phyloP scores from a whole-genome alignment of 2,797 vertebrate genomes.

The Bufotes viridis region DNA sequence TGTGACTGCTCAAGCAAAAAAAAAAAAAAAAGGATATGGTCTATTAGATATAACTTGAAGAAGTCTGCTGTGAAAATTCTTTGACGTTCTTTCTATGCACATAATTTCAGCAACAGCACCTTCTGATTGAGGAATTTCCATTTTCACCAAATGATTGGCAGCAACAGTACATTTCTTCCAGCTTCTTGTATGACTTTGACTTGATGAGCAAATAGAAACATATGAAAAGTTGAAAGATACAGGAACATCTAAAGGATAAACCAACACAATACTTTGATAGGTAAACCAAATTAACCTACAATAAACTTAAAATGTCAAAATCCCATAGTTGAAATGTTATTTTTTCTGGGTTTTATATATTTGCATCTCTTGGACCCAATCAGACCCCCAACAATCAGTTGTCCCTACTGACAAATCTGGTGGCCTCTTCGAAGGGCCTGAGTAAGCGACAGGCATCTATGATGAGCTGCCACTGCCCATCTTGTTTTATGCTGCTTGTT shows the following conservation, averaged over 20 bases:
- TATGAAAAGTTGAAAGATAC: slow-evolving; percentile 53
- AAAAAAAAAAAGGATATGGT: slow-evolving; percentile 75
- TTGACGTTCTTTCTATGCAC: slow-evolving; percentile 75
- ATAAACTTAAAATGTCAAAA: not conserved
- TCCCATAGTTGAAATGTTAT: not conserved
- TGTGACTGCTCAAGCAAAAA: slow-evolving; percentile 71
- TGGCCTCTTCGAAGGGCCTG: too few relatives aligned
- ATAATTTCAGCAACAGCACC: slow-evolving; percentile 69
- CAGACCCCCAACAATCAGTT: too few relatives aligned
- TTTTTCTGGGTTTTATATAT: not conserved
- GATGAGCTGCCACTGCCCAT: too few relatives aligned
- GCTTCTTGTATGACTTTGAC: slow-evolving; percentile 66
- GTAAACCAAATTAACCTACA: slow-evolving; percentile 18
- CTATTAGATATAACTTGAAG: slow-evolving; percentile 71
- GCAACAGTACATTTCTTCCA: slow-evolving; percentile 66
- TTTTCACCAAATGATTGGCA: slow-evolving; percentile 72
- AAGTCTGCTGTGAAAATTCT: slow-evolving; percentile 69
- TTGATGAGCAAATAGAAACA: slow-evolving; percentile 65
- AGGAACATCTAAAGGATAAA: slow-evolving; percentile 61
- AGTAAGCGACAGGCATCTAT: too few relatives aligned
- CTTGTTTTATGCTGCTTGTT: too few relatives aligned
- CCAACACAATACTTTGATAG: slow-evolving; percentile 8
- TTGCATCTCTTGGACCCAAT: not conserved
- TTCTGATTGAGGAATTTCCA: slow-evolving; percentile 70
- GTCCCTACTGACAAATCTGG: too few relatives aligned